Evolutionary conservation across 2,113 vertebrate species (phyloP).

Genomic region (Bufo bufo): DNA sequence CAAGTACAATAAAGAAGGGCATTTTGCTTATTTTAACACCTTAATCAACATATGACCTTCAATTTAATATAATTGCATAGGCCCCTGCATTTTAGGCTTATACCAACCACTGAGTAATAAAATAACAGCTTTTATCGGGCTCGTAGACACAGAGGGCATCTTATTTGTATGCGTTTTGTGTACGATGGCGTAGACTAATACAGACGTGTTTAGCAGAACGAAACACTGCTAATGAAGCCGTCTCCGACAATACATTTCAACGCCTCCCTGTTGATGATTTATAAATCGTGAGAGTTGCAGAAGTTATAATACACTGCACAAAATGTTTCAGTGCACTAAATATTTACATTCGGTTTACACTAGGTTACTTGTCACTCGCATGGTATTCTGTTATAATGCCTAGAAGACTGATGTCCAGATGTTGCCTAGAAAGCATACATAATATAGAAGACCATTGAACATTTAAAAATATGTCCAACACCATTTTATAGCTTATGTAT

Average conservation of each 20-base stretch:
- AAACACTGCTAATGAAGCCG: conserved; percentile 8
- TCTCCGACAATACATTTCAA: neutral
- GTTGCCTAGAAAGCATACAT: neutral
- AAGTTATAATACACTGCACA: neutral
- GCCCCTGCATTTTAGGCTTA: neutral
- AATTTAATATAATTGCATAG: conserved; percentile 17
- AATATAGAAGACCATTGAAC: neutral
- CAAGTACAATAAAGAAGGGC: conserved; percentile 30
- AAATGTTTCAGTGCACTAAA: conserved; percentile 1
- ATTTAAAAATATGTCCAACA: neutral
- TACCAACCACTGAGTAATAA: conserved; percentile 6
- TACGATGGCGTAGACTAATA: neutral
- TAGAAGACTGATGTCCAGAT: neutral
- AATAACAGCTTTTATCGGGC: conserved; percentile 10
- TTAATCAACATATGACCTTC: conserved; percentile 37
- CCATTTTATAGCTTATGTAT: neutral
- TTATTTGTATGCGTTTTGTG: conserved; percentile 27
- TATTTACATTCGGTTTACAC: neutral
- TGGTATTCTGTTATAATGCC: neutral
- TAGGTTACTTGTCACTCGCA: neutral
- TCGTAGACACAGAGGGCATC: neutral
- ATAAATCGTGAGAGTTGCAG: neutral
- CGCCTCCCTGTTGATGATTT: neutral
- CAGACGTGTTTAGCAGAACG: neutral
- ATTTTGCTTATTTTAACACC: conserved; percentile 42